phyloP scores from a whole-genome alignment of 2,888 invertebrate genomes.

The Drosophila algonquin region DNA sequence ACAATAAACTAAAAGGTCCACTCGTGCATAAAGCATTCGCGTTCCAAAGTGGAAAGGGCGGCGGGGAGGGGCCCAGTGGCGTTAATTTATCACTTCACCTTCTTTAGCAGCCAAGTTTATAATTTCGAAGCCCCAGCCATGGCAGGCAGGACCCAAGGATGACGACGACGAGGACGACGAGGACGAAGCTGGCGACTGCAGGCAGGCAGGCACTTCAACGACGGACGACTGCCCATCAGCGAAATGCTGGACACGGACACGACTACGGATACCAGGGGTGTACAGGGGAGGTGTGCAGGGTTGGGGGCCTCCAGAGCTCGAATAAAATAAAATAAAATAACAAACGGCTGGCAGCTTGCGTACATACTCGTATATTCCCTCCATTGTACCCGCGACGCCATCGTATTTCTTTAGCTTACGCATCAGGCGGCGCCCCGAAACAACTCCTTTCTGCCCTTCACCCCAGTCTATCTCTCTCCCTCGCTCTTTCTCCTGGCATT shows the following conservation, averaged over 20 bases:
- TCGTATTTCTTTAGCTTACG: constrained; percentile 70
- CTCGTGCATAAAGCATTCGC: constrained; percentile 76
- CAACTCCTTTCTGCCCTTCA: background rate
- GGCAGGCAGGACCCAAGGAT: constrained; percentile 44
- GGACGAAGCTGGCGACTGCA: constrained; percentile 41
- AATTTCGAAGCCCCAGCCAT: constrained; percentile 60
- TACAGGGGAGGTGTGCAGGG: background rate
- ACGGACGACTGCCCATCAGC: constrained; percentile 78
- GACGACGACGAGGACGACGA: constrained; percentile 41
- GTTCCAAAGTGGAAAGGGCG: constrained; percentile 22
- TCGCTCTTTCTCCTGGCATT: constrained; percentile 4
- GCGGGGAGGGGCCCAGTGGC: constrained; percentile 40
- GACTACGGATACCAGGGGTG: constrained; percentile 3
- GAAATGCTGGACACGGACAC: constrained; percentile 45
- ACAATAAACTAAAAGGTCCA: constrained; percentile 78
- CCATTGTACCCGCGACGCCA: constrained; percentile 50
- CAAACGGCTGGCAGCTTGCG: constrained; percentile 53
- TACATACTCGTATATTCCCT: constrained; percentile 60
- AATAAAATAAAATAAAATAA: constrained; percentile 74
- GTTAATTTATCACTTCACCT: constrained; percentile 79
- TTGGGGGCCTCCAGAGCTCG: constrained; percentile 12
- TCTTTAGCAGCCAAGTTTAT: constrained; percentile 79
- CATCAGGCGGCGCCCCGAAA: constrained; percentile 30
- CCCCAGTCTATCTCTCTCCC: background rate
- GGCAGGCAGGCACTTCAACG: constrained; percentile 67